These are phyloP conservation scores for Antheraea pernyi DNA, from an alignment of 1,140 invertebrate genomes.

Conservation along the genomic window DNA sequence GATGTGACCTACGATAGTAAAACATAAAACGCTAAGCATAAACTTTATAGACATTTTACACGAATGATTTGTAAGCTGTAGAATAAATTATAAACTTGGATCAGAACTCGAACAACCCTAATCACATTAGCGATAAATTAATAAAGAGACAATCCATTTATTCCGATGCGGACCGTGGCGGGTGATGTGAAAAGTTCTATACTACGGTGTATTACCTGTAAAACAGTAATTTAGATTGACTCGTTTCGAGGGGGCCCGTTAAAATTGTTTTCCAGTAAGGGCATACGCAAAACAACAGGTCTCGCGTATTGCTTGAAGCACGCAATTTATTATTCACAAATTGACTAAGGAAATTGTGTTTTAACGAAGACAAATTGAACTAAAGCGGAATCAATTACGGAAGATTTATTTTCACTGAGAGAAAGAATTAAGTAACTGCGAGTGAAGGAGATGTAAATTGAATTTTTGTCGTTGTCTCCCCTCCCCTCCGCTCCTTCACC, in stretches of 20 bases:
- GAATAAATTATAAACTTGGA: background rate
- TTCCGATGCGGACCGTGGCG: background rate
- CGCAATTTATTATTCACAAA: conserved; percentile 74
- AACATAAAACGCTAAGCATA: no score
- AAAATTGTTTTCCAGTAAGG: conserved; percentile 49
- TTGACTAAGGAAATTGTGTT: conserved; percentile 73
- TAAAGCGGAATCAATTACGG: conserved; percentile 73
- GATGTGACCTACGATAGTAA: no score
- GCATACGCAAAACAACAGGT: conserved; percentile 41
- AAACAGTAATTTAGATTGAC: conserved; percentile 61
- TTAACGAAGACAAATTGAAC: conserved; percentile 76
- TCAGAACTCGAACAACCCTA: background rate
- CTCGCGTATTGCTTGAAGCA: conserved; percentile 47
- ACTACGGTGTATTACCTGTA: conserved; percentile 24
- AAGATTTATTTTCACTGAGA: conserved; percentile 69
- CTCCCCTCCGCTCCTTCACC: background rate
- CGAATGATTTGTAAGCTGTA: background rate
- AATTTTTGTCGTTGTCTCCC: conserved; percentile 54
- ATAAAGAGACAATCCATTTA: conserved; percentile 29
- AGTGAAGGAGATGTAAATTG: conserved; percentile 63
- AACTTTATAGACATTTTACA: background rate
- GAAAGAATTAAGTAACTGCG: conserved; percentile 65
- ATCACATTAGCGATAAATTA: conserved; percentile 20
- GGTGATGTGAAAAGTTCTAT: conserved; percentile 30
- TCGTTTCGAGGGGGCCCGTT: conserved; percentile 34